Percentiles rank a stretch among this genome's conserved stretches.
These are phyloP conservation scores for Bimastos eiseni DNA, from an alignment of 2,888 invertebrate genomes.

Conservation along the genomic window DNA sequence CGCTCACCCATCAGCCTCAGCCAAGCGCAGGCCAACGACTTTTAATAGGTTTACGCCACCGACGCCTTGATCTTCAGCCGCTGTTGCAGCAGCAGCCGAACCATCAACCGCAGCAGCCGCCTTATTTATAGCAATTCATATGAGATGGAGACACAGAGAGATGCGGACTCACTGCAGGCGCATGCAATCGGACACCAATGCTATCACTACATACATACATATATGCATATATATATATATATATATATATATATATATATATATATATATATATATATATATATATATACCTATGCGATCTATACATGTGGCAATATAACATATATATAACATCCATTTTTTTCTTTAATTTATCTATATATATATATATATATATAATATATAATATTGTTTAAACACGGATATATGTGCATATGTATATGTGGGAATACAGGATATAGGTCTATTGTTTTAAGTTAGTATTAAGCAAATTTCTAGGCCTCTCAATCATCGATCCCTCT, in stretches of 20 bases:
- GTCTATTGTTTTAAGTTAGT: background rate
- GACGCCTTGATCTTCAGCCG: background rate
- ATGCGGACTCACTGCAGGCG: background rate
- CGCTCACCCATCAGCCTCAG: background rate
- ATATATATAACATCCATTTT: no score
- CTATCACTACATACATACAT: background rate
- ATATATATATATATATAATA: no score
- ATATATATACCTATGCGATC: background rate
- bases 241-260: no score
- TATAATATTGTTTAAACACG: no score
- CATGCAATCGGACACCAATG: background rate
- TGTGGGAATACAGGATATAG: background rate
- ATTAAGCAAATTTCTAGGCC: background rate
- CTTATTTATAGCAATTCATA: constrained; percentile 1
- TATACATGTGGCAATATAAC: background rate
- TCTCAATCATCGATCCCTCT: background rate
- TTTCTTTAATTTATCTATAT: no score
- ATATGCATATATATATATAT: no score
- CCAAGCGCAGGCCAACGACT: background rate
- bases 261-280: no score
- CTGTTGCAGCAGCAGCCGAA: background rate
- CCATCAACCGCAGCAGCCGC: background rate
- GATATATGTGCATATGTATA: background rate
- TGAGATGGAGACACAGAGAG: background rate
- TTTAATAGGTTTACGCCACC: background rate